Evolutionary conservation across 2,113 vertebrate genomes (phyloP).

Genomic region (Barnardius zonarius): DNA sequence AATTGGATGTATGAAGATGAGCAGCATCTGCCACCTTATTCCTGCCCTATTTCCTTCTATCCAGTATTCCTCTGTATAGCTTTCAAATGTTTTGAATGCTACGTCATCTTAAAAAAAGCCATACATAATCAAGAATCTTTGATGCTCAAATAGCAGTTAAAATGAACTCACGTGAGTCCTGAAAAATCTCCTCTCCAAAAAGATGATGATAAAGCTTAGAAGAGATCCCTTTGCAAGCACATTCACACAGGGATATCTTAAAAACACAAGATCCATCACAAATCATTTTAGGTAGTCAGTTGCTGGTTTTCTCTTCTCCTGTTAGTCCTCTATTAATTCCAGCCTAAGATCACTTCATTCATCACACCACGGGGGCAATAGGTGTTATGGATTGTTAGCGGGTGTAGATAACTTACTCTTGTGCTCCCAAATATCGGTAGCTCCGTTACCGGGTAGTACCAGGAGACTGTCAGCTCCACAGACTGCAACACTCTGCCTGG

Average conservation of each 20-base stretch:
- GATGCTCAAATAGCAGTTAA: constrained; percentile 75
- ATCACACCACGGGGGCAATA: background rate
- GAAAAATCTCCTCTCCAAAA: constrained; percentile 74
- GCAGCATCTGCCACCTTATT: background rate
- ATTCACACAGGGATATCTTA: constrained; percentile 50
- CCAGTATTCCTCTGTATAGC: background rate
- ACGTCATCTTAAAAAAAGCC: background rate
- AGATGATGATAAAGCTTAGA: constrained; percentile 76
- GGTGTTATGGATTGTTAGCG: background rate
- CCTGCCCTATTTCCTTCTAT: background rate
- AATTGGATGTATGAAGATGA: background rate
- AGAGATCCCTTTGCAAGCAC: constrained; percentile 76
- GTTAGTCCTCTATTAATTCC: background rate
- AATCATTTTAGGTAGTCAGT: background rate
- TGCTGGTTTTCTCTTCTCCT: background rate
- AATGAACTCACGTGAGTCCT: constrained; percentile 74
- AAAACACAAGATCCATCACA: background rate
- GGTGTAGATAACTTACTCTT: background rate
- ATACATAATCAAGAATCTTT: constrained; percentile 67
- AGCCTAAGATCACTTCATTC: background rate
- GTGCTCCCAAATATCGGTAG: rapidly evolving
- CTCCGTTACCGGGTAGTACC: background rate
- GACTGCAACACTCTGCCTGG: constrained; percentile 26
- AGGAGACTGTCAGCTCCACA: background rate
- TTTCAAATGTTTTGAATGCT: background rate